A percentile compares a stretch with the other conserved stretches of the same genome.
These are phyloP conservation scores for Pongo abelii DNA, from an alignment of 2,113 vertebrate genomes.

Conservation along the genomic window DNA sequence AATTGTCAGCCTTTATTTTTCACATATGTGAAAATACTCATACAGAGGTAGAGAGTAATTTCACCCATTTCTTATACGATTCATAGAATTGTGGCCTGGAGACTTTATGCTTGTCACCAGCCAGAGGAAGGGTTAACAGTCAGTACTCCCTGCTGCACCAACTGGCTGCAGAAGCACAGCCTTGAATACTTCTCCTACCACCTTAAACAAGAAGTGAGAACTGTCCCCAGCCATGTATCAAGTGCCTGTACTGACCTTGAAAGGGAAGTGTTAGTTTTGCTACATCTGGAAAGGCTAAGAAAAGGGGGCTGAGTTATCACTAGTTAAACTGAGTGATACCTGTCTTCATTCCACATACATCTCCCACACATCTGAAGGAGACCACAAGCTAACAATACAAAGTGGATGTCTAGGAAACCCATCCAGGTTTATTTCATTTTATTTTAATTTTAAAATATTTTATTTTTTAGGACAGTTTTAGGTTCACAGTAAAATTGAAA, in stretches of 20 bases:
- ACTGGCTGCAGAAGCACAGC: rapidly evolving
- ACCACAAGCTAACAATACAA: background rate
- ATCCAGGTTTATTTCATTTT: background rate
- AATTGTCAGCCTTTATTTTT: background rate
- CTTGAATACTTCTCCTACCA: background rate
- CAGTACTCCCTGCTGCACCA: background rate
- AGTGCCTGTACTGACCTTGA: background rate
- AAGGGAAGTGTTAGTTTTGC: background rate
- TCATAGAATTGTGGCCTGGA: too few relatives aligned
- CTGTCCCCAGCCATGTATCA: rapidly evolving
- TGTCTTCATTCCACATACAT: background rate
- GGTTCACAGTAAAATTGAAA: background rate
- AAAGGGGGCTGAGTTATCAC: background rate
- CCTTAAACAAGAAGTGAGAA: background rate
- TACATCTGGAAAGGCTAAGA: background rate
- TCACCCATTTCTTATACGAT: too few relatives aligned
- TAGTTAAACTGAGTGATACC: background rate
- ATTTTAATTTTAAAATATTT: background rate
- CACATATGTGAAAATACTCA: background rate
- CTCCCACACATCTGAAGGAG: background rate
- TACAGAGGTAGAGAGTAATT: background rate
- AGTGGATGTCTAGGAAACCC: background rate
- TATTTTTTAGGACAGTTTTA: too few relatives aligned
- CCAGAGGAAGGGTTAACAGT: background rate
- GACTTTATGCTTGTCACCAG: background rate